A percentile compares a stretch with the other conserved stretches of the same genome.
These are phyloP conservation scores for Ficedula albicollis DNA, from an alignment of 2,797 vertebrate species.

Conservation along the genomic window DNA sequence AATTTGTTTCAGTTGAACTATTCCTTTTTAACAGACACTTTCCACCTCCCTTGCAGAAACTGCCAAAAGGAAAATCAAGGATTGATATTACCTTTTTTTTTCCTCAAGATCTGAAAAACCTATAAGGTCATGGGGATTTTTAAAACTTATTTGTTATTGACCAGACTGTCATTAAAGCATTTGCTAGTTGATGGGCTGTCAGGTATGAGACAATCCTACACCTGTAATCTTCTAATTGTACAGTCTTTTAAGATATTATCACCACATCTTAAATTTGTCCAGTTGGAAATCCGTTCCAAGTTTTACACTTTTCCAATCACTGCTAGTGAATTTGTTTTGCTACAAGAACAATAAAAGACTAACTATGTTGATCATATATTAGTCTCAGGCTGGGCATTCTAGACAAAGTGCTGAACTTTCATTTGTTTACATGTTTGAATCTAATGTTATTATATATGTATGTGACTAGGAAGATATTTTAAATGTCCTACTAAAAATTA, in stretches of 20 bases:
- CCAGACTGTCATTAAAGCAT: slow-evolving; percentile 31
- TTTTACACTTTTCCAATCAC: slow-evolving; percentile 34
- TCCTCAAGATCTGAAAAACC: neutral
- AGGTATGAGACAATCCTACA: neutral
- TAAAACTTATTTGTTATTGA: neutral
- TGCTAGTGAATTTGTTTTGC: slow-evolving; percentile 48
- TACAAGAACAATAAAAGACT: slow-evolving; percentile 61
- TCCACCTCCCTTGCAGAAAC: slow-evolving; percentile 70
- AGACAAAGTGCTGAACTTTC: slow-evolving; percentile 42
- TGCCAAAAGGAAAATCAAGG: slow-evolving; percentile 69
- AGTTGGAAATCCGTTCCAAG: slow-evolving; percentile 41
- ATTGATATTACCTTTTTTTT: slow-evolving; percentile 10
- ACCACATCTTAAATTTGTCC: slow-evolving; percentile 35
- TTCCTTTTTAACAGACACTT: slow-evolving; percentile 72
- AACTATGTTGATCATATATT: slow-evolving; percentile 46
- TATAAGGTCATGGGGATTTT: neutral
- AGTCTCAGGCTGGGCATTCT: slow-evolving; percentile 6
- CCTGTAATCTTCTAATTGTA: neutral
- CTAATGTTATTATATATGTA: slow-evolving; percentile 17
- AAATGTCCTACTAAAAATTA: slow-evolving; percentile 14
- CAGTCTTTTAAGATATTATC: slow-evolving; percentile 16
- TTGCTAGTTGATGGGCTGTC: neutral
- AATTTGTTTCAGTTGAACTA: slow-evolving; percentile 80
- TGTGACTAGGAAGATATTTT: slow-evolving; percentile 41
- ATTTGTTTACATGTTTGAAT: slow-evolving; percentile 41